Evolutionary conservation across 2,113 vertebrate species (phyloP).

Genomic region (Heliornis fulica): DNA sequence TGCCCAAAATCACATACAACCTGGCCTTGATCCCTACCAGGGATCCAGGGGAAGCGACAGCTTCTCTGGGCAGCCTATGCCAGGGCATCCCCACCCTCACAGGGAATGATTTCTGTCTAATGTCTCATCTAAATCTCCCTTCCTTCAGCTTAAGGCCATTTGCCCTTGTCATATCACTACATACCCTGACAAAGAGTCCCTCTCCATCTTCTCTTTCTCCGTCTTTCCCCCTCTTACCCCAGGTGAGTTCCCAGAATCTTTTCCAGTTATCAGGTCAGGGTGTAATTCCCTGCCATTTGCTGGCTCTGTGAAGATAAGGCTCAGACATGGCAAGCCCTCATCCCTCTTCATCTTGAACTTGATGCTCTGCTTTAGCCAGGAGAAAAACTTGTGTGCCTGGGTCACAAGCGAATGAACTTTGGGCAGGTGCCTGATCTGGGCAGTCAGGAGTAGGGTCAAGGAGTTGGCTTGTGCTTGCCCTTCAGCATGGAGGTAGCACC

Average conservation of each 20-base stretch:
- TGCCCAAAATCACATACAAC: too few species aligned
- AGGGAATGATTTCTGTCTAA: too few species aligned
- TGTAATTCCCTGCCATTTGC: fast-evolving
- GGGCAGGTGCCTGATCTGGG: background rate
- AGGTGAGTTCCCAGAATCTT: background rate
- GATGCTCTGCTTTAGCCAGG: background rate
- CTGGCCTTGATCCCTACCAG: too few species aligned
- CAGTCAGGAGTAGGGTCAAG: background rate
- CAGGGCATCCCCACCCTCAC: too few species aligned
- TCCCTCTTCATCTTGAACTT: background rate
- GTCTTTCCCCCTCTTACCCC: background rate
- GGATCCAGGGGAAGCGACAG: too few species aligned
- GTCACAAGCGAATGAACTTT: background rate
- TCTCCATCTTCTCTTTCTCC: too few species aligned
- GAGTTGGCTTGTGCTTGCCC: background rate
- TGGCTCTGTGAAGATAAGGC: background rate
- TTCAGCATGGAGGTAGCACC: background rate
- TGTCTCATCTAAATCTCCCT: too few species aligned
- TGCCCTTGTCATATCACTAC: too few species aligned
- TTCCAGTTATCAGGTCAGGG: background rate
- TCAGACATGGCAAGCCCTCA: background rate
- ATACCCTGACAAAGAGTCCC: too few species aligned
- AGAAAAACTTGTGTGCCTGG: background rate
- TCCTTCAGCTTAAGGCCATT: too few species aligned
- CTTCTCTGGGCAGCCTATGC: too few species aligned